These are phyloP conservation scores for Ceratitis capitata DNA, from an alignment of 1,140 invertebrate genomes.

Conservation along the genomic window DNA sequence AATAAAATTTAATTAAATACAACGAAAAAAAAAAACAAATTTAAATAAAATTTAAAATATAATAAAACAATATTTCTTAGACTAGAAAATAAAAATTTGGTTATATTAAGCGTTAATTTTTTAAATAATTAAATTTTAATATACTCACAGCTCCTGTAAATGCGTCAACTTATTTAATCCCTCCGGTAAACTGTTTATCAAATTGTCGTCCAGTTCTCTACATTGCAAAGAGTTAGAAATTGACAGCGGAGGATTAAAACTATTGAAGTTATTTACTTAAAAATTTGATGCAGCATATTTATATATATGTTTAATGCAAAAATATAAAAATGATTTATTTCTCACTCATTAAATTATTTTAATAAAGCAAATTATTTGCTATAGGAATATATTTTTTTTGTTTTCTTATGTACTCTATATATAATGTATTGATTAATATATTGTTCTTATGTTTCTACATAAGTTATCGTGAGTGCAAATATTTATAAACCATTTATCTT, in stretches of 20 bases:
- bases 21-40: no score
- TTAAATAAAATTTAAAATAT: no score
- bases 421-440: background rate
- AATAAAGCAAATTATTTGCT: no score
- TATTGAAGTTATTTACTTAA: background rate
- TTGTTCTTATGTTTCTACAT: background rate
- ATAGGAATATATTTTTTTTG: no score
- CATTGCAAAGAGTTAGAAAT: constrained; percentile 48
- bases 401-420: background rate
- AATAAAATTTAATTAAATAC: no score
- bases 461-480: background rate
- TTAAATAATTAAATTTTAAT: background rate
- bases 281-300: background rate
- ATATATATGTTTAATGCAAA: background rate
- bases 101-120: no score
- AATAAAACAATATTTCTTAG: no score
- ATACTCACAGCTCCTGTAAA: constrained; percentile 79
- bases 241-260: background rate
- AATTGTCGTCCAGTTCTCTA: constrained; percentile 81
- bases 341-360: no score
- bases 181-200: constrained; percentile 72
- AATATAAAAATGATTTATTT: background rate
- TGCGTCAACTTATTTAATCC: constrained; percentile 72
- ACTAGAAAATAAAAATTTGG: no score
- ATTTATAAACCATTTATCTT: constrained; percentile 11